Evolutionary conservation across 2,888 invertebrate genomes (phyloP).

Genomic region (Hemithea aestivaria): DNA sequence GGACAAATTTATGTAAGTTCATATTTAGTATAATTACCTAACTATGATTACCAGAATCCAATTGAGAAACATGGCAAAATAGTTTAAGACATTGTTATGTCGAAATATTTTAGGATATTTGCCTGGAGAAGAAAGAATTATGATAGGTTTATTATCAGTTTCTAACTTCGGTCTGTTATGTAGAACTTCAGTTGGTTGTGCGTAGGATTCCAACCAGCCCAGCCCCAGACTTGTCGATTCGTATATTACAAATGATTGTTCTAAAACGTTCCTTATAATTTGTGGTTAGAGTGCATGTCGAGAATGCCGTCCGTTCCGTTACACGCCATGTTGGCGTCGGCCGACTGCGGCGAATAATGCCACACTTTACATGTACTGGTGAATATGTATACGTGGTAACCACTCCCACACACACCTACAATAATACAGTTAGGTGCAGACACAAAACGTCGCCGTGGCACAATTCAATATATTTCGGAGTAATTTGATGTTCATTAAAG

Average conservation of each 20-base stretch:
- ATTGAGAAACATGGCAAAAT: no score
- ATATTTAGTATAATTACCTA: no score
- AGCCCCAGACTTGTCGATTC: slow-evolving; percentile 40
- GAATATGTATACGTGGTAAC: slow-evolving; percentile 17
- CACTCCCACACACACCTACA: slow-evolving; percentile 52
- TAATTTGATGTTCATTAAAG: slow-evolving; percentile 79
- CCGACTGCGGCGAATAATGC: slow-evolving; percentile 62
- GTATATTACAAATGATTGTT: slow-evolving; percentile 62
- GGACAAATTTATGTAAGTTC: no score
- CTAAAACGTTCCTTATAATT: slow-evolving; percentile 78
- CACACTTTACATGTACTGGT: slow-evolving; percentile 32
- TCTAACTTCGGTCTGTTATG: no score
- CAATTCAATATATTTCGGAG: slow-evolving; percentile 78
- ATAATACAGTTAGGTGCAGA: slow-evolving; percentile 57
- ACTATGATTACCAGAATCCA: no score
- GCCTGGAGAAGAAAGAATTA: no score
- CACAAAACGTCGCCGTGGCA: slow-evolving; percentile 71
- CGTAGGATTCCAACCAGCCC: no score
- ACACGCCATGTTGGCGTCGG: slow-evolving; percentile 63
- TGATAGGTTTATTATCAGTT: no score
- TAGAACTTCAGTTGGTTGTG: no score
- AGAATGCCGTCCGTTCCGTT: slow-evolving; percentile 74
- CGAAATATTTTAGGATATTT: no score
- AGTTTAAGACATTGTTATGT: no score
- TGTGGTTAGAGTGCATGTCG: slow-evolving; percentile 77